Percentiles rank a stretch among this genome's conserved stretches.
These are phyloP conservation scores for Channa maculata DNA, from an alignment of 2,113 vertebrate species.

Conservation along the genomic window DNA sequence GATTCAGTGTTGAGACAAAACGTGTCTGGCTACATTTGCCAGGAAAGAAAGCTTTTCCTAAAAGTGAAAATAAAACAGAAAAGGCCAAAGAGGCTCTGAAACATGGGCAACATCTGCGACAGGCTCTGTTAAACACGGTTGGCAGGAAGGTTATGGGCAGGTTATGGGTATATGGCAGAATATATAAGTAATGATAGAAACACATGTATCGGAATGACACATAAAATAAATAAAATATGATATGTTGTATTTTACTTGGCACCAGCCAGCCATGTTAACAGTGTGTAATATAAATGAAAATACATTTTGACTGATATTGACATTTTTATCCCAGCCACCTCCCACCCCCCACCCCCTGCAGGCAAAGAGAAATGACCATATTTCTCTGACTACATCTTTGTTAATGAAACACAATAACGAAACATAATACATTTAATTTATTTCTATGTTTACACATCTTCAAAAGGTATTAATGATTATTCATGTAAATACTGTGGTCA, in stretches of 20 bases:
- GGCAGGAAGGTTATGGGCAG: slow-evolving; percentile 11
- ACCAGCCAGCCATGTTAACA: slow-evolving; percentile 23
- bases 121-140: slow-evolving; percentile 5
- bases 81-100: slow-evolving; percentile 41
- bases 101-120: slow-evolving; percentile 8
- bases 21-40: slow-evolving; percentile 57
- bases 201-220: slow-evolving; percentile 2
- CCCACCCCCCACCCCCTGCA: slow-evolving; percentile 4
- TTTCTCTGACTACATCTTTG: slow-evolving; percentile 15
- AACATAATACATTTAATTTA: slow-evolving; percentile 6
- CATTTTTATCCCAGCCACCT: slow-evolving; percentile 1
- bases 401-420: slow-evolving; percentile 15
- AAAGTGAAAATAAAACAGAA: slow-evolving; percentile 45
- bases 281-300: slow-evolving; percentile 27
- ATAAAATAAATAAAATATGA: slow-evolving; percentile 21
- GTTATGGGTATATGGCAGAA: slow-evolving; percentile 3
- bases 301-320: slow-evolving; percentile 25
- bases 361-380: slow-evolving; percentile 52
- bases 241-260: slow-evolving; percentile 20
- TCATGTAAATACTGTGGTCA: slow-evolving; percentile 8
- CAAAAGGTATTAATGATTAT: slow-evolving; percentile 1
- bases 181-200: slow-evolving; percentile 2
- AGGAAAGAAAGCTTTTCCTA: slow-evolving; percentile 49
- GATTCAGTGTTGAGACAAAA: slow-evolving; percentile 67
- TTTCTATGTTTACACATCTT: not conserved